Evolutionary conservation across 1,140 invertebrate genomes (phyloP), one percentile per base, ranked within the genome.

Genomic region (Neodiprion pinetum): DNA sequence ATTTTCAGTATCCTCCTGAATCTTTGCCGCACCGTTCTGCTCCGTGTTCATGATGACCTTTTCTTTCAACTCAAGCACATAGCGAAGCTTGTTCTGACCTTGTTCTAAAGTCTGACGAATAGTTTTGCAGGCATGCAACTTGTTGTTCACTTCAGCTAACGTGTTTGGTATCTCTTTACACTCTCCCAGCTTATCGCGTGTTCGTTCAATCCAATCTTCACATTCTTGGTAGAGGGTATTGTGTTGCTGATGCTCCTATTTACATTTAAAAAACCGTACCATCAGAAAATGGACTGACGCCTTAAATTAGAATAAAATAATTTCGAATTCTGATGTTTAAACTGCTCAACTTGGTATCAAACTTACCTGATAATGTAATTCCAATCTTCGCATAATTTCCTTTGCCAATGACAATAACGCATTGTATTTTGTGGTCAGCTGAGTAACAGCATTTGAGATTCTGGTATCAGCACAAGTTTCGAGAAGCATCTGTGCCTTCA

Each of bases 351-450:
- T 72, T 28, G 10, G 14, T 49, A 40, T 76, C 5, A 79, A 76
- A 71, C 74, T 75, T 88, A 92, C 92, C 87, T 97, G 96, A 87
- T 96, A 97, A 84, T 97, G 95, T 65, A 97, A 89, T 87, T 98
- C 96, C 40, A 98, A 88, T 49, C 95, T 90, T 80, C 96, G 90
- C 95, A 98, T 97, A 12, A 97, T 94, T 89, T 97, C 97, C 89
- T 98, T 99, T 11, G 96, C 95, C 17, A 97, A 83, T 0, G 96
- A 96, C 23, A 98, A 85, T n/a, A 98, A 88, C 0, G 96, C 94
- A 85, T 98, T 98, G 80, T 98, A 98, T 85, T 97, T 97, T 1
- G 96, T 97, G 0, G 97, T 96, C 14, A 99, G 88, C 84, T 98
- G 96, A 49, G 97, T 98, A 49, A 99, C 94, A 10, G 95, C 95